These are phyloP conservation scores for Spodoptera frugiperda DNA, from an alignment of 1,140 invertebrate genomes.

Conservation along the genomic window DNA sequence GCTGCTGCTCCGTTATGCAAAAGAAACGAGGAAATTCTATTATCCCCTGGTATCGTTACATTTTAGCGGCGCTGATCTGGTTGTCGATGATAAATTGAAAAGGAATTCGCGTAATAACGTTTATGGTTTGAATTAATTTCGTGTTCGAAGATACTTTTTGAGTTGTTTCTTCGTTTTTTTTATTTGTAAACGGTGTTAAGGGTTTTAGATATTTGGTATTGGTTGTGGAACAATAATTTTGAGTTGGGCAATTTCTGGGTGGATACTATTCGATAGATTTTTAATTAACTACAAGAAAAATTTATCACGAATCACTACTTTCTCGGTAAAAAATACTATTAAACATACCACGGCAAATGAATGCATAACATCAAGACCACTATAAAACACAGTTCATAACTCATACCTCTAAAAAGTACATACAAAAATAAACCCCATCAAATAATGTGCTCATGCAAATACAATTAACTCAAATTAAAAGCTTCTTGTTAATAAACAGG, in stretches of 20 bases:
- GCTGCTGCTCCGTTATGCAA: conserved; percentile 62
- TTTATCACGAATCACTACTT: too few species aligned
- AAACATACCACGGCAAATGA: too few species aligned
- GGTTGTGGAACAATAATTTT: too few species aligned
- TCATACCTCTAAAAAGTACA: too few species aligned
- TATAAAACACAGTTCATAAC: too few species aligned
- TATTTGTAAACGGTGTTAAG: too few species aligned
- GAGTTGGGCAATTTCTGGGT: too few species aligned
- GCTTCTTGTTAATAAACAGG: conserved; percentile 57
- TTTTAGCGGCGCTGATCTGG: conserved; percentile 17
- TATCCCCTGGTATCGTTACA: conserved; percentile 29
- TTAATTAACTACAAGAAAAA: too few species aligned
- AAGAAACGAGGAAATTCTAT: conserved; percentile 42
- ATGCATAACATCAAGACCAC: too few species aligned
- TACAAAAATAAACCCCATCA: conserved; percentile 41
- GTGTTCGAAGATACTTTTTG: background rate
- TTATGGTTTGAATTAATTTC: conserved; percentile 25
- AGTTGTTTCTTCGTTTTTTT: background rate
- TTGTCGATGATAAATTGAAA: conserved; percentile 22
- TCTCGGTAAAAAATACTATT: too few species aligned
- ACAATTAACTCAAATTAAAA: conserved; percentile 60
- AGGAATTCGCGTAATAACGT: conserved; percentile 1
- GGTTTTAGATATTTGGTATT: too few species aligned
- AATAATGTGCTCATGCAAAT: conserved; percentile 57
- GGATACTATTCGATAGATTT: too few species aligned